Evolutionary conservation across 2,797 vertebrate genomes (phyloP).

Genomic region (Zenarchopterus dispar): DNA sequence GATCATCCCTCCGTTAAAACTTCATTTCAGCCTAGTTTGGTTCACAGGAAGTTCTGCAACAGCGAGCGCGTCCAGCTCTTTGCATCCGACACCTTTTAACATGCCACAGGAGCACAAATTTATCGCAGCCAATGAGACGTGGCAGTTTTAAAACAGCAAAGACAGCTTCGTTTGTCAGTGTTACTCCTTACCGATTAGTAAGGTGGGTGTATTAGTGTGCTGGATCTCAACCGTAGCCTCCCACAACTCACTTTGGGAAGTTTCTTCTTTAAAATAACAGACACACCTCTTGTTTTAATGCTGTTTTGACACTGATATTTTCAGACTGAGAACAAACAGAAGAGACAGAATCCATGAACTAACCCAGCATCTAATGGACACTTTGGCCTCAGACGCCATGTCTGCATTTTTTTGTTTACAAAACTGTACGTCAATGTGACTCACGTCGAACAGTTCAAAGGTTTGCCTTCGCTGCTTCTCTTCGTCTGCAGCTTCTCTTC

Average conservation of each 20-base stretch:
- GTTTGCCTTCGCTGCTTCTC: constrained; percentile 10
- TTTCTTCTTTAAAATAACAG: no score
- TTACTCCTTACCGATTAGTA: constrained; percentile 6
- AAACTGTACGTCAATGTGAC: constrained; percentile 34
- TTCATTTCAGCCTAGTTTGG: constrained; percentile 18
- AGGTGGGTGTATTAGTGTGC: constrained; percentile 7
- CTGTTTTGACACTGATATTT: not conserved
- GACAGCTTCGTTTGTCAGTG: not conserved
- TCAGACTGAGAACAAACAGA: not conserved
- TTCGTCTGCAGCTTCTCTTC: constrained; percentile 17
- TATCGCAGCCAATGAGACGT: constrained; percentile 11
- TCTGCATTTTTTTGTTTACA: constrained; percentile 52
- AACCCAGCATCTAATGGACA: constrained; percentile 54
- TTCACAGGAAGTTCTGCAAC: constrained; percentile 36
- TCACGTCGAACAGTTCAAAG: constrained; percentile 33
- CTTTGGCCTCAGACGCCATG: constrained; percentile 43
- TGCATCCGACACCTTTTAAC: constrained; percentile 16
- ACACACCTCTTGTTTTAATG: not conserved
- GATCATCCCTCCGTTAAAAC: constrained; percentile 44
- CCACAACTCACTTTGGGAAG: not conserved
- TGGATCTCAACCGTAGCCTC: constrained; percentile 18
- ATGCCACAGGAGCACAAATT: constrained; percentile 10
- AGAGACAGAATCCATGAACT: constrained; percentile 30
- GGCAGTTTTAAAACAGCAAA: not conserved
- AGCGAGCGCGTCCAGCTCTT: constrained; percentile 10